Conservation (phyloP, 2,113 vertebrate species). For the Menura novaehollandiae region DNA sequence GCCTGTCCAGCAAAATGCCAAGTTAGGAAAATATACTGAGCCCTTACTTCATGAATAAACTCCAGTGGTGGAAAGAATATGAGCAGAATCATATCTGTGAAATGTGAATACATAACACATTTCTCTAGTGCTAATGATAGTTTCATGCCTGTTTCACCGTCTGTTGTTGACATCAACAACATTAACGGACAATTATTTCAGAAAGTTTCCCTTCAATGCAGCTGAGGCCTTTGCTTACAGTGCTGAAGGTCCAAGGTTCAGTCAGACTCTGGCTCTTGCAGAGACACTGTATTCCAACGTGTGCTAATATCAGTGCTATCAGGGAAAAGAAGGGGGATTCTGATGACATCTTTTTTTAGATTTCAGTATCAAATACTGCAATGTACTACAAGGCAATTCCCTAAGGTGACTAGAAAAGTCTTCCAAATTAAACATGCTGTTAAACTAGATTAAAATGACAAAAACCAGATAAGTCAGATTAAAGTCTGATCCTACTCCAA, state of each 20-base stretch:
- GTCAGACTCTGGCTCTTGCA: not conserved
- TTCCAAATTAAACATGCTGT: slow-evolving; percentile 47
- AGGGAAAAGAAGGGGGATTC: not conserved
- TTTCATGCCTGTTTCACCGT: not conserved
- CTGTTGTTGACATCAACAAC: not conserved
- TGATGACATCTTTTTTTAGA: not conserved
- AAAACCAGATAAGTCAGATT: slow-evolving; percentile 33
- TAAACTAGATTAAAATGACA: slow-evolving; percentile 53
- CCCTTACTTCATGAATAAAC: not conserved
- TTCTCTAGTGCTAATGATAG: not conserved
- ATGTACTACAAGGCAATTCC: slow-evolving; percentile 12
- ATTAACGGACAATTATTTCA: not conserved
- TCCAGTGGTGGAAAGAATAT: not conserved
- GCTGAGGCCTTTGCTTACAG: not conserved
- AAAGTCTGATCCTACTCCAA: slow-evolving; percentile 49
- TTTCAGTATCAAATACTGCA: not conserved
- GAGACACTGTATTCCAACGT: not conserved
- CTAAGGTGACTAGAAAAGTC: not conserved
- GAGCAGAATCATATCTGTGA: not conserved
- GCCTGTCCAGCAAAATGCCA: not conserved
- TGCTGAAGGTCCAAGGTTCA: not conserved
- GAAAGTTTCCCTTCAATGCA: not conserved
- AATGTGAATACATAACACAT: not conserved
- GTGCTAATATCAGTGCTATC: not conserved
- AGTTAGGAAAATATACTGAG: not conserved